Evolutionary conservation across 2,888 invertebrate species (phyloP), one percentile per base, ranked within the genome.

Genomic region (Cryptocephalus primarius): DNA sequence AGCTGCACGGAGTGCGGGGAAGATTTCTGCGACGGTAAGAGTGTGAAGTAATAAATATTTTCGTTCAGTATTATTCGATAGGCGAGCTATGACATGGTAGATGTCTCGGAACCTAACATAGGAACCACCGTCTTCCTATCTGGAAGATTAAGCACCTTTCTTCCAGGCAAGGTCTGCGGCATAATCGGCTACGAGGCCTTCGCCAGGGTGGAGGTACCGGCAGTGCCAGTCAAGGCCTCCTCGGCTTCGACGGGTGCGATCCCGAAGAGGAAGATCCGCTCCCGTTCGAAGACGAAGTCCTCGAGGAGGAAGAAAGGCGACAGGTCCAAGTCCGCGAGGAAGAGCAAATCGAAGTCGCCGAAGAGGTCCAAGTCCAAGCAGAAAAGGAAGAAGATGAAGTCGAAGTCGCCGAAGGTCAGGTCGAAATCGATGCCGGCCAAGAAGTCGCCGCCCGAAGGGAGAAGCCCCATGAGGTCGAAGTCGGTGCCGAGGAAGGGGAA

Each of bases 1-100:
- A 79, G 83, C 44, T 91, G 91, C 65, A 67, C 73, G 1, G 88
- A 89, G 63, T 91, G 91, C 59, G 85, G 85, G 8, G 89, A 89
- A 67, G 91, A 91, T 69, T 85, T 86, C 71, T 91, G 91, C 67
- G 80, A 79, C 64, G 83, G 84, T 79, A 69, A 61, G 45, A 36
- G 6, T 11, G 6, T 4, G 3, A 11, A 36, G 3, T 8, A 33
- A 4, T 42, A 42, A 42, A 32, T 11, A 11, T 14, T 2, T 42
- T 14, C 33, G 39, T 45, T 36, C n/a, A 6, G 32, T 34, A 34
- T 34, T 34, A 34, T n/a, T n/a, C n/a, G n/a, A n/a, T n/a, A n/a
- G n/a, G n/a, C n/a, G n/a, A n/a, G n/a, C n/a, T n/a, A n/a, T n/a
- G n/a, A n/a, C n/a, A n/a, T n/a, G n/a, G n/a, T n/a, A n/a, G n/a